Conservation (phyloP, 2,797 vertebrate genomes). For the Schizothorax lantsangensis region DNA sequence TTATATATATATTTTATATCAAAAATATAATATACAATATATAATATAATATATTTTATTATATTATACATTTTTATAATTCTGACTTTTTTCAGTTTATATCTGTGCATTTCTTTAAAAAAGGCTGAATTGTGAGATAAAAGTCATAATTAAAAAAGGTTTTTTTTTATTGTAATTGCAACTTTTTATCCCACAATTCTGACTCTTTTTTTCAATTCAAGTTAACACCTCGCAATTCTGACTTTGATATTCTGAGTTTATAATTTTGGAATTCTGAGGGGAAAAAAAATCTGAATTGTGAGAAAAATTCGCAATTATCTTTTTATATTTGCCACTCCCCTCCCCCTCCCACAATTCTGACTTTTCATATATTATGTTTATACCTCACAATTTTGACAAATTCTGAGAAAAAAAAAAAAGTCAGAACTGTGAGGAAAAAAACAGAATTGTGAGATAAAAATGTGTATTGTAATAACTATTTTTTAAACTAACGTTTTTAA, state of each 20-base stretch:
- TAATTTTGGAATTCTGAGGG: neutral
- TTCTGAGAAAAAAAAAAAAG: too few relatives aligned
- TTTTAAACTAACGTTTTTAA: neutral
- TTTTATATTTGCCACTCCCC: too few relatives aligned
- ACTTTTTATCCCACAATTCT: too few relatives aligned
- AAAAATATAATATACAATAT: too few relatives aligned
- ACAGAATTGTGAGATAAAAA: neutral
- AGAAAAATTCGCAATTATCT: neutral
- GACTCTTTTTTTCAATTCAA: too few relatives aligned
- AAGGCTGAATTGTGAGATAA: neutral
- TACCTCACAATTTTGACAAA: neutral
- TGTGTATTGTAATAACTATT: too few relatives aligned
- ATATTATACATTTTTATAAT: too few relatives aligned
- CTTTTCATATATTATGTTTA: neutral
- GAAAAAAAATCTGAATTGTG: neutral
- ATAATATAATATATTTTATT: too few relatives aligned
- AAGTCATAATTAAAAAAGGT: neutral
- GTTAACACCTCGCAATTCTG: too few relatives aligned
- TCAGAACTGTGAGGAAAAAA: neutral
- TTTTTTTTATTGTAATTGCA: neutral
- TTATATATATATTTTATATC: too few relatives aligned
- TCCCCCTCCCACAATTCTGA: neutral
- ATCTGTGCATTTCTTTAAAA: neutral
- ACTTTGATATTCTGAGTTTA: too few relatives aligned
- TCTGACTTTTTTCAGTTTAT: neutral